phyloP scores from a whole-genome alignment of 2,888 invertebrate species.

The Himalopsyche tibetana region DNA sequence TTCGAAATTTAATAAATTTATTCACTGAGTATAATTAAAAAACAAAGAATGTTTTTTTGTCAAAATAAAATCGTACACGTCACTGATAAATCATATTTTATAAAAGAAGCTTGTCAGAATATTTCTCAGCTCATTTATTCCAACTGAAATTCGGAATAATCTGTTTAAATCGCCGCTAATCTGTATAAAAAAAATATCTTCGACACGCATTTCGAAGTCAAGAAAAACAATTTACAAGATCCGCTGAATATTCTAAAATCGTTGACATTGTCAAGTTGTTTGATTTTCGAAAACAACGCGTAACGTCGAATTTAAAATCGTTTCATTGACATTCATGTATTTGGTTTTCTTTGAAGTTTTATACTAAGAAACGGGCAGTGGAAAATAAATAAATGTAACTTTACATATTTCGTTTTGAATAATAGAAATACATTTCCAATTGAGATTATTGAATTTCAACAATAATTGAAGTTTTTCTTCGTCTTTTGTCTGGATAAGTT shows the following conservation, averaged over 20 bases:
- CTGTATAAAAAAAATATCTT: neutral
- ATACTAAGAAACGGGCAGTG: neutral
- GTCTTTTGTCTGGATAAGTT: no score
- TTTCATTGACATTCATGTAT: conserved; percentile 26
- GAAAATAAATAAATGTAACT: neutral
- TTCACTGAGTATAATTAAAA: no score
- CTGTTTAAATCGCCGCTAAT: conserved; percentile 13
- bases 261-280: conserved; percentile 1
- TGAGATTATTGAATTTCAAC: neutral
- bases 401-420: neutral
- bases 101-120: no score
- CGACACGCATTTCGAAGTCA: neutral
- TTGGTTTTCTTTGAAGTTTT: neutral
- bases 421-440: neutral
- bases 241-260: neutral
- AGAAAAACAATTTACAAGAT: neutral
- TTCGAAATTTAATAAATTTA: no score
- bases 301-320: neutral
- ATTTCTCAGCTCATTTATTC: no score
- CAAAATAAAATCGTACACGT: no score
- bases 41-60: no score
- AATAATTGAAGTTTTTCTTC: no score
- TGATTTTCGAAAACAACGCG: conserved; percentile 22
- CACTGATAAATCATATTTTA: no score
- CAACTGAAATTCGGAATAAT: neutral